Percentiles rank a stretch among this genome's conserved stretches.
Evolutionary conservation across 2,113 vertebrate genomes (phyloP).

Genomic region (Gymnarchus niloticus): DNA sequence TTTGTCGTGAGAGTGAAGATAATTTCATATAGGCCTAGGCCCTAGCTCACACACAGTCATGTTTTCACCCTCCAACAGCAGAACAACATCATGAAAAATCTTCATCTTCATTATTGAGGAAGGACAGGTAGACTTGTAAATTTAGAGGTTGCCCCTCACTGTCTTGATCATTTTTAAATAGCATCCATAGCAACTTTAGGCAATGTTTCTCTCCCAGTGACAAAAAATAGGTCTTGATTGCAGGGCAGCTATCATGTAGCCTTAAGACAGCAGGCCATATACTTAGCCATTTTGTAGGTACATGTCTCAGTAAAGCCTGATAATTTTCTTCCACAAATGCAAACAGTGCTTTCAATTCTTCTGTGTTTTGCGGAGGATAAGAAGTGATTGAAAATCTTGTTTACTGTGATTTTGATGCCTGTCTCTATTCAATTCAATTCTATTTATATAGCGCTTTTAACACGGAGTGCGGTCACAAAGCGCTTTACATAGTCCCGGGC

Average conservation of each 20-base stretch:
- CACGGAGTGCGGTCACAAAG: too few species aligned
- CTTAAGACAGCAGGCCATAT: slow-evolving; percentile 27
- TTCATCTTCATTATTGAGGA: slow-evolving; percentile 29
- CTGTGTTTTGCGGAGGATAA: not conserved
- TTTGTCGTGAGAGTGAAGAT: slow-evolving; percentile 23
- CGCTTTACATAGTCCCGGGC: too few species aligned
- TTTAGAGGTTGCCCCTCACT: slow-evolving; percentile 18
- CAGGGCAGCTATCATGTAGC: slow-evolving; percentile 28
- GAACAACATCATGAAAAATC: slow-evolving; percentile 29
- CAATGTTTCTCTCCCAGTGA: slow-evolving; percentile 30
- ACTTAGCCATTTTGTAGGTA: slow-evolving; percentile 31
- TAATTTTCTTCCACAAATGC: not conserved
- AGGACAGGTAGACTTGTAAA: slow-evolving; percentile 25
- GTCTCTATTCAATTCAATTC: not conserved
- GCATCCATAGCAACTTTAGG: slow-evolving; percentile 20
- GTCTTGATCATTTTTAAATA: slow-evolving; percentile 30
- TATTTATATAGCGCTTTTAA: too few species aligned
- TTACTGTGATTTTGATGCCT: not conserved
- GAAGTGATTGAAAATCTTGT: not conserved
- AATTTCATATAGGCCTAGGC: slow-evolving; percentile 31
- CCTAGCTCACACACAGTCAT: slow-evolving; percentile 27
- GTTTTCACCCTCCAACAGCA: slow-evolving; percentile 26
- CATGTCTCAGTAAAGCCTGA: slow-evolving; percentile 18
- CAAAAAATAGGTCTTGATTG: slow-evolving; percentile 30
- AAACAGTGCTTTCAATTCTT: not conserved